Percentiles rank a stretch among this genome's conserved stretches.
Conservation (phyloP, 2,888 invertebrate genomes). For the Gasteruption jaculator region DNA sequence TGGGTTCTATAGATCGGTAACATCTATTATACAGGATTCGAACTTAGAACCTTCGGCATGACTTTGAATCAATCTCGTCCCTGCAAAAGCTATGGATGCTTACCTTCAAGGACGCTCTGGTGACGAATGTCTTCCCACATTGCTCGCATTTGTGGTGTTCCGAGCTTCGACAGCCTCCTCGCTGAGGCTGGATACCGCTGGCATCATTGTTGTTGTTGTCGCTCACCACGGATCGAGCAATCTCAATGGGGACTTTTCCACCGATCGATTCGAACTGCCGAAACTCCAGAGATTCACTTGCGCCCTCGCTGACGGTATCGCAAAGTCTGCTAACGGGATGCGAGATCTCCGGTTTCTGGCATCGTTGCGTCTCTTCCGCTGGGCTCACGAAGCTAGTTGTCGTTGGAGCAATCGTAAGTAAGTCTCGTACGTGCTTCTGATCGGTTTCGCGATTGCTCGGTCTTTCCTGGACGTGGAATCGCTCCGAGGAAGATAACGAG, state of each 20-base stretch:
- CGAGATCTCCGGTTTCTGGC: constrained; percentile 37
- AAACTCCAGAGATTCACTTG: constrained; percentile 12
- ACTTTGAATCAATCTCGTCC: no score
- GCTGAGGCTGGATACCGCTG: constrained; percentile 10
- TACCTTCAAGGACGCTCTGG: constrained; percentile 49
- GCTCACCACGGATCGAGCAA: constrained; percentile 27
- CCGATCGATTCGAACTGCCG: constrained; percentile 15
- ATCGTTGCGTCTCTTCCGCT: constrained; percentile 10
- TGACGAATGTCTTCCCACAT: constrained; percentile 49
- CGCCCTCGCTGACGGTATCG: constrained; percentile 27
- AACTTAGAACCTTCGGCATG: no score
- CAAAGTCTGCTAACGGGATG: constrained; percentile 42
- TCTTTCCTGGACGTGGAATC: no score
- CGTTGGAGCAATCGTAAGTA: constrained; percentile 5
- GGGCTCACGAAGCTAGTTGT: no score
- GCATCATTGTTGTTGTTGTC: constrained; percentile 41
- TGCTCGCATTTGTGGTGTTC: constrained; percentile 45
- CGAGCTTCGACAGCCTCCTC: constrained; percentile 23
- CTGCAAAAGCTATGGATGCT: no score
- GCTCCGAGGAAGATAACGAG: neutral
- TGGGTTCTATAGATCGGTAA: no score
- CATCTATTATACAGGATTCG: no score
- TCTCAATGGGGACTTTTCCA: no score
- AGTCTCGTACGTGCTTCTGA: no score
- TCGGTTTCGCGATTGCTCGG: no score